Evolutionary conservation across 2,888 invertebrate species (phyloP).

Genomic region (Atethmia centrago): DNA sequence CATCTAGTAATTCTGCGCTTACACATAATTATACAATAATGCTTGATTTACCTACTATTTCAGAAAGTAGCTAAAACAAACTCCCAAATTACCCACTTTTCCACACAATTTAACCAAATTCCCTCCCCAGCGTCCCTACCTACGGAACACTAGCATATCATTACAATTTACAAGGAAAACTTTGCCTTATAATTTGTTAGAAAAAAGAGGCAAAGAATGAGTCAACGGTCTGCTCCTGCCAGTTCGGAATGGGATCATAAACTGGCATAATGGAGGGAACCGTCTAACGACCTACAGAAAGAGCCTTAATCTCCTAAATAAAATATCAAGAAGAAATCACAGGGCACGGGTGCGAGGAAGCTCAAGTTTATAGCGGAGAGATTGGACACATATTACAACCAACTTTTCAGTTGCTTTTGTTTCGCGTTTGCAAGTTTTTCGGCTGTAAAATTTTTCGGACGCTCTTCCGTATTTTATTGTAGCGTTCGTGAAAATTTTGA

Average conservation of each 20-base stretch:
- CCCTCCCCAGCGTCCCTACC: constrained; percentile 24
- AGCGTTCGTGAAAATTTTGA: constrained; percentile 14
- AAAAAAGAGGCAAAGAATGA: constrained; percentile 68
- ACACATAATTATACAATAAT: constrained; percentile 16
- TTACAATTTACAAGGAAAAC: constrained; percentile 76
- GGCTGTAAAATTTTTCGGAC: constrained; percentile 37
- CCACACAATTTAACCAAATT: constrained; percentile 31
- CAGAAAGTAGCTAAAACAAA: constrained; percentile 27
- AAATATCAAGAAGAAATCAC: constrained; percentile 88
- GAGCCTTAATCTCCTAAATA: constrained; percentile 86
- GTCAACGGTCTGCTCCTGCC: constrained; percentile 79
- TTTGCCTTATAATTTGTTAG: constrained; percentile 72
- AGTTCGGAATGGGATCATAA: constrained; percentile 82
- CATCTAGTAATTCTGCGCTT: neutral
- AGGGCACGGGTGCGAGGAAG: constrained; percentile 70
- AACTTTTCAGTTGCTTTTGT: constrained; percentile 46
- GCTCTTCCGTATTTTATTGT: constrained; percentile 24
- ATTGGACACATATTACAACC: constrained; percentile 75
- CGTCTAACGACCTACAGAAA: constrained; percentile 80
- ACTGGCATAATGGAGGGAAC: constrained; percentile 82
- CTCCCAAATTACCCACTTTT: constrained; percentile 21
- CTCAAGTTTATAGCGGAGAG: constrained; percentile 77
- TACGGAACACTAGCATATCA: constrained; percentile 68
- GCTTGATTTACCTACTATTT: constrained; percentile 15
- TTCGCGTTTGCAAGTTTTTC: constrained; percentile 57